A percentile compares a stretch with the other conserved stretches of the same genome.
Conservation (phyloP, 2,797 vertebrate genomes). For the Dryobates pubescens region DNA sequence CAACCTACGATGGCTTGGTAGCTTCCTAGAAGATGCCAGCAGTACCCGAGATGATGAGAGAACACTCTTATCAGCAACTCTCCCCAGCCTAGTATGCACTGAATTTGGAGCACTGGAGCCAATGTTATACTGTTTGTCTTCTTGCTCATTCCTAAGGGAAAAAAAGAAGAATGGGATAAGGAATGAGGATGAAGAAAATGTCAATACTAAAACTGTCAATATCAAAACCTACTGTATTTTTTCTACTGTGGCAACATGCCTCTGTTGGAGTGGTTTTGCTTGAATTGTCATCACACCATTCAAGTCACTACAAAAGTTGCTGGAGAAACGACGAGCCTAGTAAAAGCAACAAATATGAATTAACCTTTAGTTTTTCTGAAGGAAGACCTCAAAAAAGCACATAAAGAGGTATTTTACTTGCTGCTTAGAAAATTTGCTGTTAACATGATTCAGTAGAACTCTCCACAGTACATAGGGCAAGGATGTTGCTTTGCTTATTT, state of each 20-base stretch:
- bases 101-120: conserved; percentile 20
- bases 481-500: background rate
- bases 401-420: background rate
- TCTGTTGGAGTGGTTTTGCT: conserved; percentile 85
- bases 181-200: background rate
- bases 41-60: conserved; percentile 56
- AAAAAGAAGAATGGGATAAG: background rate
- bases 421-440: background rate
- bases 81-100: conserved; percentile 38
- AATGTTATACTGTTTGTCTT: conserved; percentile 58
- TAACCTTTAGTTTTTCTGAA: background rate
- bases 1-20: conserved; percentile 71
- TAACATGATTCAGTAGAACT: background rate
- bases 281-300: conserved; percentile 88
- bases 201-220: background rate
- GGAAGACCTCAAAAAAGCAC: background rate
- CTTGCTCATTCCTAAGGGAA: conserved; percentile 76
- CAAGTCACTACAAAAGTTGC: conserved; percentile 77
- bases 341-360: conserved; percentile 12
- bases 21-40: conserved; percentile 69
- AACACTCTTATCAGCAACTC: conserved; percentile 45
- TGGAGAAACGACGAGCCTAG: conserved; percentile 76
- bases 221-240: conserved; percentile 78
- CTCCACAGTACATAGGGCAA: background rate
- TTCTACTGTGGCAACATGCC: conserved; percentile 71